Conservation (phyloP, 2,888 invertebrate genomes). For the Oligia latruncula region DNA sequence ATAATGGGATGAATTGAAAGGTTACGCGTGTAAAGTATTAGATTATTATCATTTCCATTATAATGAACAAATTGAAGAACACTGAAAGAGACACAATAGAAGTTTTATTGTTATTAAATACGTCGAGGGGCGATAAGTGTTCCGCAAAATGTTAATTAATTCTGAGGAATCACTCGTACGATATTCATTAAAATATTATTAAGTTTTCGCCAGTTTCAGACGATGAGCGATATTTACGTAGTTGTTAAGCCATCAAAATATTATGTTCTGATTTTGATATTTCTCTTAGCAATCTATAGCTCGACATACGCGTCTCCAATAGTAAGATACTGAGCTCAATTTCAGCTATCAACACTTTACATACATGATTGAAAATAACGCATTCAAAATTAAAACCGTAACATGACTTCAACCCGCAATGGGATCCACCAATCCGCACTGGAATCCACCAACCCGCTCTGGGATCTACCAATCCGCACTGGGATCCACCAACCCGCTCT, state of each 20-base stretch:
- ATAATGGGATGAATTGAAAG: background rate
- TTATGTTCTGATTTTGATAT: background rate
- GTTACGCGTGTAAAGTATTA: slow-evolving; percentile 16
- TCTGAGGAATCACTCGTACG: background rate
- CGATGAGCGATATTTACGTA: too few relatives aligned
- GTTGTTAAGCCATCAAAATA: background rate
- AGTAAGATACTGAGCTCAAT: background rate
- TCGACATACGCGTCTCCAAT: background rate
- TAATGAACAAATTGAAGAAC: background rate
- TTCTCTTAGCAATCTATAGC: background rate
- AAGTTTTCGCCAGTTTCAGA: background rate
- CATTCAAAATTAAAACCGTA: background rate
- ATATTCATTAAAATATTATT: background rate
- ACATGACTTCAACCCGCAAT: background rate
- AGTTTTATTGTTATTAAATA: too few relatives aligned
- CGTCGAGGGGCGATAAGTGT: too few relatives aligned
- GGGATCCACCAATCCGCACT: too few relatives aligned
- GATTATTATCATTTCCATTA: background rate
- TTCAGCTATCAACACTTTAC: background rate
- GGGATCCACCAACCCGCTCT: too few relatives aligned
- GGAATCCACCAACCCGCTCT: too few relatives aligned
- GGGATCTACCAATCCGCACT: too few relatives aligned
- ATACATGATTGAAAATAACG: background rate
- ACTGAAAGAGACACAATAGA: too few relatives aligned
- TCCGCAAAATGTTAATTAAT: background rate